Base-by-base conservation (phyloP, 2,113 vertebrate species). In the Siphamia tubifer region DNA sequence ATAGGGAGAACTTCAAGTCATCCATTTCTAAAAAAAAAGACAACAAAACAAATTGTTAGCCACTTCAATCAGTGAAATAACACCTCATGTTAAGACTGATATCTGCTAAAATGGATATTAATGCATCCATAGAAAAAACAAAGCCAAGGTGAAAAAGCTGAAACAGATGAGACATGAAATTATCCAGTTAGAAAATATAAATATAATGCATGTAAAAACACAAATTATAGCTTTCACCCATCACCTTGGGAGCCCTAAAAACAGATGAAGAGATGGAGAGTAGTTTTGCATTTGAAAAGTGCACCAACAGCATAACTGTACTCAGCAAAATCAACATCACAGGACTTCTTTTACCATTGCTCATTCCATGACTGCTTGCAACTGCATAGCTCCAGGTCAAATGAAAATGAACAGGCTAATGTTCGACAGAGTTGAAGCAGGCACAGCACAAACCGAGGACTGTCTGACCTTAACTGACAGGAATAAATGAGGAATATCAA, bases 401-500 rank as follows among this genome's bases (percentile, higher is more conserved):
- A 70, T 60, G 30, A 66, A 54, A 70, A 56, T 10, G 12, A 67
- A 70, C 13, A 24, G 56, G 32, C 44, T 62, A 25, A 69, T 47
- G 36, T 57, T 52, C 19, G 61, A 75, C 11, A 12, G 35, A 35
- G 42, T 32, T 45, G 60, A 12, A 17, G 49, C 23, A 12, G 35
- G 13, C 23, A 11, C 17, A 20, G 38, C 57, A 40, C 40, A 35
- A 58, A 54, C 15, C 49, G 51, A 57, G 30, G 43, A 51, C 57
- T 65, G 30, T 74, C 30, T 72, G 74, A 74, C 78, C 66, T 64
- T 58, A 49, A 58, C 28, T 35, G 70, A 51, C 56, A 39, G n/a
- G 16, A 69, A 71, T 53, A 49, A 66, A 75, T 66, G 23, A 71
- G 20, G 64, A 19, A 68, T 42, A 52, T 43, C 28, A 62, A 34